These are phyloP conservation scores for Sciurus niger DNA, from an alignment of 2,113 vertebrate genomes.

Conservation along the genomic window DNA sequence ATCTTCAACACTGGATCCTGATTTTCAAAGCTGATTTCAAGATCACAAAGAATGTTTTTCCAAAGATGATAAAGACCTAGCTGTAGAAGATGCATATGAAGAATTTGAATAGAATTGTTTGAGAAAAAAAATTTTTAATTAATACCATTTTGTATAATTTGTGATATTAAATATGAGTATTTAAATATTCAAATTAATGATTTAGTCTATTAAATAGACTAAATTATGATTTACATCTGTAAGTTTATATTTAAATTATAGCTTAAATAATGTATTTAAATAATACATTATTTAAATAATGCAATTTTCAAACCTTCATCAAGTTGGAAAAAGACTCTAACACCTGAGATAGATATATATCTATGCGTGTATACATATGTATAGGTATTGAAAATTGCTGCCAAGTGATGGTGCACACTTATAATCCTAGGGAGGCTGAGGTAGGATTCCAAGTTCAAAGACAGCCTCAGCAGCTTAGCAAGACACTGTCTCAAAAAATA, in stretches of 20 bases:
- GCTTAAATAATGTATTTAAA: conserved; percentile 6
- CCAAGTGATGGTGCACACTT: too few species aligned
- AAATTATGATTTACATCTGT: conserved; percentile 25
- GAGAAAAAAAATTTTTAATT: conserved; percentile 35
- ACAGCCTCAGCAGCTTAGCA: too few species aligned
- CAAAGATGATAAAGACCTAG: not conserved
- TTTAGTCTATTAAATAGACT: not conserved
- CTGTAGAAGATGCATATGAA: not conserved
- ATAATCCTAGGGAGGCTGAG: too few species aligned
- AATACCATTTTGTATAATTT: conserved; percentile 43
- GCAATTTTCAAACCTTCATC: conserved; percentile 15
- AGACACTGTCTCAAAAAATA: too few species aligned
- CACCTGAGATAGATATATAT: not conserved
- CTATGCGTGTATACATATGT: not conserved
- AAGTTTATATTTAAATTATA: not conserved
- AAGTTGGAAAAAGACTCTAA: conserved; percentile 25
- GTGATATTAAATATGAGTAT: conserved; percentile 15
- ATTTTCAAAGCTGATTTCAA: too few species aligned
- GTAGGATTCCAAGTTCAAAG: too few species aligned
- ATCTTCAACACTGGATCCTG: too few species aligned
- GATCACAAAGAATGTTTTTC: not conserved
- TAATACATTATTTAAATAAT: not conserved
- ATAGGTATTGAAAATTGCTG: not conserved
- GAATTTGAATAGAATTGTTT: not conserved
- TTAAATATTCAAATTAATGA: conserved; percentile 1